Conservation (phyloP, 2,888 invertebrate genomes). For the Entomobrya proxima region DNA sequence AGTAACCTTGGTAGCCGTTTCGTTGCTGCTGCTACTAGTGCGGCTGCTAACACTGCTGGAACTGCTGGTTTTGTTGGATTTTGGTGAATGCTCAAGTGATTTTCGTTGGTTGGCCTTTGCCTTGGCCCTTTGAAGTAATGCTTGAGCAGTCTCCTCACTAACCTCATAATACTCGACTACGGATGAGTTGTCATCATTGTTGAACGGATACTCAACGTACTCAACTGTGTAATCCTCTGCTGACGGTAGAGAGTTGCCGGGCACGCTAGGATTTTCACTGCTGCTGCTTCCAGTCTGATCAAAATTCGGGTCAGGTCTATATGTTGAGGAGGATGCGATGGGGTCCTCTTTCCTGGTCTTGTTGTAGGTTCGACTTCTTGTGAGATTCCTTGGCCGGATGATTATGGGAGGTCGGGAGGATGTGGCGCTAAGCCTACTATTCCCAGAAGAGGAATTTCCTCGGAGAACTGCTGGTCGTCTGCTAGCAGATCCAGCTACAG, state of each 20-base stretch:
- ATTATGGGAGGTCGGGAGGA: slow-evolving; percentile 62
- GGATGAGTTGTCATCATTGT: slow-evolving; percentile 67
- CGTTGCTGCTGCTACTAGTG: slow-evolving; percentile 13
- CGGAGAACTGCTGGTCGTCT: slow-evolving; percentile 50
- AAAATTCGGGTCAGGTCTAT: slow-evolving; percentile 57
- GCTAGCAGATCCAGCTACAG: background rate
- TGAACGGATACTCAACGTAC: slow-evolving; percentile 67
- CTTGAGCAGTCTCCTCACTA: slow-evolving; percentile 70
- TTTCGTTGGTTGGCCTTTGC: slow-evolving; percentile 42
- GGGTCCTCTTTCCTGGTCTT: no score
- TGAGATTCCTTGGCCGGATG: slow-evolving; percentile 55
- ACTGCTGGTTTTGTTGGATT: slow-evolving; percentile 16
- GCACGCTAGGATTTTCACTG: slow-evolving; percentile 50
- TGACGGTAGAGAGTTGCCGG: slow-evolving; percentile 53
- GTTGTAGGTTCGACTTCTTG: slow-evolving; percentile 28
- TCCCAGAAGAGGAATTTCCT: slow-evolving; percentile 35
- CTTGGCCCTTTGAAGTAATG: slow-evolving; percentile 62
- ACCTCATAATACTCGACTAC: slow-evolving; percentile 71
- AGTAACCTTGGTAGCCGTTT: slow-evolving; percentile 70
- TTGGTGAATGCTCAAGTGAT: slow-evolving; percentile 26
- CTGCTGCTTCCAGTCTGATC: slow-evolving; percentile 48
- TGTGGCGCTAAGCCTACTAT: slow-evolving; percentile 42
- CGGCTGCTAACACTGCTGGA: slow-evolving; percentile 6
- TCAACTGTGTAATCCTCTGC: slow-evolving; percentile 72
- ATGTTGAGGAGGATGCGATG: slow-evolving; percentile 59